Percentiles rank a stretch among this genome's conserved stretches.
These are phyloP conservation scores for Clarias laeviceps DNA, from an alignment of 2,797 vertebrate species.

Conservation along the genomic window DNA sequence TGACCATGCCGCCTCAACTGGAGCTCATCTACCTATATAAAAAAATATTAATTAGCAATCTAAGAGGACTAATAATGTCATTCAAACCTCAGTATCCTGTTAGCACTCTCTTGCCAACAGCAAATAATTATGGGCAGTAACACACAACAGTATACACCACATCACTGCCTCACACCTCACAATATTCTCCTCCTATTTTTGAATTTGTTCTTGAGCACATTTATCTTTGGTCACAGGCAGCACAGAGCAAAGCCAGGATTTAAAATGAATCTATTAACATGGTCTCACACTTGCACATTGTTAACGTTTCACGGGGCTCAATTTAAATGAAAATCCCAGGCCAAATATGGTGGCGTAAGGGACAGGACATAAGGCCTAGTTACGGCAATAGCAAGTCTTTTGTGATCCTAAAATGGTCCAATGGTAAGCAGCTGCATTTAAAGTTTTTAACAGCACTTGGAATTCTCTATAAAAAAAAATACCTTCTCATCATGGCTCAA, in stretches of 20 bases:
- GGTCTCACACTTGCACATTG: constrained; percentile 1
- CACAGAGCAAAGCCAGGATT: constrained; percentile 17
- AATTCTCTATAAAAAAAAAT: background rate
- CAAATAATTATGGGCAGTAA: constrained; percentile 12
- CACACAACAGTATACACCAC: background rate
- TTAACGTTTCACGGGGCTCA: background rate
- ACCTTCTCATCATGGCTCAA: background rate
- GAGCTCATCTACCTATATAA: background rate
- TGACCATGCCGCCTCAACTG: background rate
- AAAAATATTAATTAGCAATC: background rate
- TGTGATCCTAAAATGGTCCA: background rate
- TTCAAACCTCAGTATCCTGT: constrained; percentile 3
- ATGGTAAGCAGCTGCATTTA: background rate
- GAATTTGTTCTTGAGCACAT: constrained; percentile 29
- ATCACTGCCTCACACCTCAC: constrained; percentile 10
- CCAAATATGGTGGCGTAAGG: background rate
- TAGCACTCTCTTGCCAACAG: background rate
- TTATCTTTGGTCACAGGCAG: constrained; percentile 21
- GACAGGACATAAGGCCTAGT: background rate
- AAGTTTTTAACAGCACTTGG: background rate
- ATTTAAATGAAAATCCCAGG: constrained; percentile 15
- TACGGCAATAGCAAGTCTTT: background rate
- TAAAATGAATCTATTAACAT: constrained; percentile 11
- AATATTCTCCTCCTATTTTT: background rate
- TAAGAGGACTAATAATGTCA: background rate